Conservation (phyloP, 1,140 invertebrate species). For the Nilaparvata lugens region DNA sequence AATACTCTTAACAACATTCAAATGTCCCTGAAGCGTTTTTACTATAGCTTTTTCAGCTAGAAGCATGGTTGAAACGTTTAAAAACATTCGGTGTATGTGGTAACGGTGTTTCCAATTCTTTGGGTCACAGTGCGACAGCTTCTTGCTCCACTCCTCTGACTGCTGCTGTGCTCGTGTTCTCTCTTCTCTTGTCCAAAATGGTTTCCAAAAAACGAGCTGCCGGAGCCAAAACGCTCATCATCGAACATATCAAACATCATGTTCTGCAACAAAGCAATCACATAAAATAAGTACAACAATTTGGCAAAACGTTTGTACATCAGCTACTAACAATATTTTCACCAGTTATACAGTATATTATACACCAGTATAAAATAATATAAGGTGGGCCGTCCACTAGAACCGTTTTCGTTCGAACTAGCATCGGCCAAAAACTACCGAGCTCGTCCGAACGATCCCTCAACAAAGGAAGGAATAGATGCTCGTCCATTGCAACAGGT, state of each 20-base stretch:
- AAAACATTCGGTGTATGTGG: slow-evolving; percentile 39
- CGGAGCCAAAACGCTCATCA: slow-evolving; percentile 24
- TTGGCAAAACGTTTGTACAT: no score
- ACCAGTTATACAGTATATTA: no score
- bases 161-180: neutral
- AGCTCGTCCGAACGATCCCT: no score
- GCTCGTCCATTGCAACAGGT: no score
- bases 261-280: neutral
- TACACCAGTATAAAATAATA: no score
- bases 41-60: no score
- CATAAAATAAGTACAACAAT: neutral
- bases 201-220: slow-evolving; percentile 28
- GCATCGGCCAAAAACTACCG: no score
- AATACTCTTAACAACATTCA: no score
- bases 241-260: slow-evolving; percentile 15
- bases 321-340: neutral
- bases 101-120: slow-evolving; percentile 35
- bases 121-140: slow-evolving; percentile 36
- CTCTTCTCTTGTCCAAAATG: slow-evolving; percentile 24
- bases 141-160: neutral
- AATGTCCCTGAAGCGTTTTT: no score
- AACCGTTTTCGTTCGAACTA: no score
- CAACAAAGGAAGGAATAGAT: no score
- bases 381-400: no score
- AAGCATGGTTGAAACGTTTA: slow-evolving; percentile 15